phyloP scores from a whole-genome alignment of 2,113 vertebrate genomes.

The Suricata suricatta region DNA sequence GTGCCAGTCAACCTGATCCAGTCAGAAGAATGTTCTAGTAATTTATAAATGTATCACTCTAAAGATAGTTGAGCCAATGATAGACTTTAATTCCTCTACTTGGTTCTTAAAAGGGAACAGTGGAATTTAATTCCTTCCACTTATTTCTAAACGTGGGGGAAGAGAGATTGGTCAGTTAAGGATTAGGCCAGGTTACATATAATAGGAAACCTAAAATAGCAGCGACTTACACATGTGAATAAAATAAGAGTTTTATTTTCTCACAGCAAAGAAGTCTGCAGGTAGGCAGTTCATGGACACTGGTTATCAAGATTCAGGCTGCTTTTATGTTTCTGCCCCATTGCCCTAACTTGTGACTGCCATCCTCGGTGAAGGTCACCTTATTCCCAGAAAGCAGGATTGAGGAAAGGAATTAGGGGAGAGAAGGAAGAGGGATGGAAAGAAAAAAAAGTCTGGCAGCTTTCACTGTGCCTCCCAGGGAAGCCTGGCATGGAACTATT shows the following conservation, averaged over 20 bases:
- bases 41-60: not conserved
- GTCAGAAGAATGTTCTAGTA: not conserved
- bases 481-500: not conserved
- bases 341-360: not conserved
- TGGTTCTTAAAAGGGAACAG: not conserved
- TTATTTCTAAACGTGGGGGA: not conserved
- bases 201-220: conserved; percentile 10
- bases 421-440: not conserved
- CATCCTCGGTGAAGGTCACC: not conserved
- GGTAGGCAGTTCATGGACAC: not conserved
- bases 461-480: not conserved
- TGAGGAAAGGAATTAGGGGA: not conserved
- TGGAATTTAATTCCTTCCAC: not conserved
- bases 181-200: not conserved
- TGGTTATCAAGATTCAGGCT: not conserved
- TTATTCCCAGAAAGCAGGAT: not conserved
- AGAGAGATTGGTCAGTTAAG: not conserved
- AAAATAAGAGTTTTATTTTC: not conserved
- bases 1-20: not conserved
- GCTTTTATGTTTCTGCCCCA: not conserved
- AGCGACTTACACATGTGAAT: not conserved
- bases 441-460: too few relatives aligned
- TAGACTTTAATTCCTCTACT: not conserved
- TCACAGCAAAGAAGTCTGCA: not conserved
- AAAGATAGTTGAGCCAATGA: not conserved